These are phyloP conservation scores for Chiloscyllium plagiosum DNA, from an alignment of 2,113 vertebrate species.

Conservation along the genomic window DNA sequence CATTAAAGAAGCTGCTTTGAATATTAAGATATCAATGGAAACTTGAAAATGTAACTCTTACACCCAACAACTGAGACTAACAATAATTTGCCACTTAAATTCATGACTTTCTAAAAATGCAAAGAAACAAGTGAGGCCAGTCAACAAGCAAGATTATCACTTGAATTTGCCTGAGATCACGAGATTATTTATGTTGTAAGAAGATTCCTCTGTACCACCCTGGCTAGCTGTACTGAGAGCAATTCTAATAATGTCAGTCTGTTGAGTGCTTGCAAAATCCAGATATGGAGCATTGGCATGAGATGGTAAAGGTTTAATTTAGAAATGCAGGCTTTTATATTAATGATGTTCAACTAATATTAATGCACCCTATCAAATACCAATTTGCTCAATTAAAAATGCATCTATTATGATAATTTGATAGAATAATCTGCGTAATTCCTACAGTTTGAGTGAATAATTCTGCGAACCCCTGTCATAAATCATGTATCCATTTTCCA, in stretches of 20 bases:
- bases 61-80: neutral
- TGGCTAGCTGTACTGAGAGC: neutral
- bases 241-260: neutral
- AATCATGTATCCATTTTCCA: neutral
- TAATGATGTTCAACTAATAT: neutral
- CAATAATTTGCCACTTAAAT: neutral
- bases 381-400: neutral
- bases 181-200: neutral
- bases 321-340: neutral
- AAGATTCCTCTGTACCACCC: neutral
- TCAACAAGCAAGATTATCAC: neutral
- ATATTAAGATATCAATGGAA: neutral
- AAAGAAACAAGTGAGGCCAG: neutral
- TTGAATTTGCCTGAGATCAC: neutral
- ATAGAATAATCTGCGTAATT: neutral
- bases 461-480: neutral
- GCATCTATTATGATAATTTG: neutral
- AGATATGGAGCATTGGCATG: neutral
- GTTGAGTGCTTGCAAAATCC: neutral
- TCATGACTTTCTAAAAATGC: neutral
- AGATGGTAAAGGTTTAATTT: neutral
- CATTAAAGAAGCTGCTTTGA: neutral
- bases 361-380: neutral
- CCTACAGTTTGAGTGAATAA: neutral
- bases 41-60: neutral